Evolutionary conservation across 1,140 invertebrate species (phyloP).

Genomic region (Steinernema feltiae): DNA sequence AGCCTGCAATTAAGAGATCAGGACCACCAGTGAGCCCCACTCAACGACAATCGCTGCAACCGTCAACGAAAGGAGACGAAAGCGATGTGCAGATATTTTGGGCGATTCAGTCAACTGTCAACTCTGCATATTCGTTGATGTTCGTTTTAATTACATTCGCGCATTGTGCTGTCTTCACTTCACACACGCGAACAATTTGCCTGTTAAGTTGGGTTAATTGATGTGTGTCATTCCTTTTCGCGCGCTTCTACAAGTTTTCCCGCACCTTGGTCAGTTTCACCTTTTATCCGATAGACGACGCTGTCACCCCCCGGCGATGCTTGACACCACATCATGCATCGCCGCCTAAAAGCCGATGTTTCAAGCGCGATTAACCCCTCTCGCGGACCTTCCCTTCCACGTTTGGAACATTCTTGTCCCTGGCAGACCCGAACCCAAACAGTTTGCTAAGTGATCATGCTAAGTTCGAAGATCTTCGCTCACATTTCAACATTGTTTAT

Average conservation of each 20-base stretch:
- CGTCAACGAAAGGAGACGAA: not conserved
- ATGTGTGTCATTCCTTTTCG: not conserved
- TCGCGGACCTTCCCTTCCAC: not conserved
- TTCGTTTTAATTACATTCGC: conserved; percentile 3
- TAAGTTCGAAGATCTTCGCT: not conserved
- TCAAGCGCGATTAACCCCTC: not conserved
- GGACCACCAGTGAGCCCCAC: not conserved
- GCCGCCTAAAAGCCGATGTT: not conserved
- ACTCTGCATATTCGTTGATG: not conserved
- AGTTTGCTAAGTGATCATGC: too few species aligned
- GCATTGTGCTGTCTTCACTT: not conserved
- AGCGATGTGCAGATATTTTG: not conserved
- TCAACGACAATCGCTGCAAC: not conserved
- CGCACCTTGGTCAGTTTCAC: not conserved
- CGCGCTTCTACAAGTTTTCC: not conserved
- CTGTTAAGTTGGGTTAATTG: conserved; percentile 9
- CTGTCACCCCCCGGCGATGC: not conserved
- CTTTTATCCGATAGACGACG: too few species aligned
- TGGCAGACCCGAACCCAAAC: too few species aligned
- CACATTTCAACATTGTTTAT: conserved; percentile 8
- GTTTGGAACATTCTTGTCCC: not conserved
- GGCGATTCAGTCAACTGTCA: not conserved
- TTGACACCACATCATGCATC: not conserved
- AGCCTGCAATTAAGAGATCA: conserved; percentile 1
- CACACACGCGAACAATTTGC: not conserved